A percentile compares a stretch with the other conserved stretches of the same genome.
phyloP scores from a whole-genome alignment of 1,140 invertebrate genomes.

The Drosophila fuyamai region DNA sequence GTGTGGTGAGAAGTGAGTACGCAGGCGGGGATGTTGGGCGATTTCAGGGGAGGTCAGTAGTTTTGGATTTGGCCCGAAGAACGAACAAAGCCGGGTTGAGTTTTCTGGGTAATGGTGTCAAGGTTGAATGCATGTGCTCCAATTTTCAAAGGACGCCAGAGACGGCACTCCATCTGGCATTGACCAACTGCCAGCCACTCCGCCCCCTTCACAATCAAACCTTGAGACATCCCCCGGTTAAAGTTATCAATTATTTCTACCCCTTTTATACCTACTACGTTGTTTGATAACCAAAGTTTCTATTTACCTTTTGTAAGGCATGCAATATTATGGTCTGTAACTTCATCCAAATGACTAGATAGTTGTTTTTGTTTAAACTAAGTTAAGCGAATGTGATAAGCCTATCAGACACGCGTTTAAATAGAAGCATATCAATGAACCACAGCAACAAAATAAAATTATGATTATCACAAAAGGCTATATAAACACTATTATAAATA shows the following conservation, averaged over 20 bases:
- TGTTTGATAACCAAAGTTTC: not conserved
- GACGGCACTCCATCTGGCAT: conserved; percentile 32
- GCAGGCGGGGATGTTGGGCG: not conserved
- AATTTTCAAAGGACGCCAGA: conserved; percentile 59
- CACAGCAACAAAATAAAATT: no score
- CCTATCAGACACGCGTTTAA: no score
- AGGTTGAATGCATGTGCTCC: conserved; percentile 75
- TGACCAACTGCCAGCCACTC: conserved; percentile 26
- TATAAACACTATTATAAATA: no score
- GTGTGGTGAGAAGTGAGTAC: conserved; percentile 34
- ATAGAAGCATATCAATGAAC: no score
- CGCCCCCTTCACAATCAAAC: not conserved
- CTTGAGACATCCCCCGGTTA: not conserved
- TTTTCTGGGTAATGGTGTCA: conserved; percentile 68
- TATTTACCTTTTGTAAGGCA: not conserved
- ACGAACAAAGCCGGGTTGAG: conserved; percentile 23
- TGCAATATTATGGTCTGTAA: not conserved
- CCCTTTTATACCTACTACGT: not conserved
- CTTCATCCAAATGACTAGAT: no score
- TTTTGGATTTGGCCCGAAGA: conserved; percentile 27
- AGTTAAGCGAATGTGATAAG: no score
- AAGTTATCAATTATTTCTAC: conserved; percentile 23
- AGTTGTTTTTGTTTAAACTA: not conserved
- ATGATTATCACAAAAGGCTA: no score
- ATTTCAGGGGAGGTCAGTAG: conserved; percentile 22